phyloP scores from a whole-genome alignment of 2,888 invertebrate genomes.

The Cataglyphis albicans region DNA sequence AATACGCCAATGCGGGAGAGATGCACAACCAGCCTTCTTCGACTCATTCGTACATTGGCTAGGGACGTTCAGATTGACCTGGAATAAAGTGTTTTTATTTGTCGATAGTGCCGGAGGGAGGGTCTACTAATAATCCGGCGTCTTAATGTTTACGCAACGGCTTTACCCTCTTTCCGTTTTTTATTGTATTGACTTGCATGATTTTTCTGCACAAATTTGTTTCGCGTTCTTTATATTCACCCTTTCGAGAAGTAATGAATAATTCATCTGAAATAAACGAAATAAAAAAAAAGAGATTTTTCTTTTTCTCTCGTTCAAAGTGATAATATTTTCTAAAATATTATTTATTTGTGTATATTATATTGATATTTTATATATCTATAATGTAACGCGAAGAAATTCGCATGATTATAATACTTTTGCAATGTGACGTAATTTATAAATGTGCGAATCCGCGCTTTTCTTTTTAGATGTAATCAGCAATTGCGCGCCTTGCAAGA shows the following conservation, averaged over 20 bases:
- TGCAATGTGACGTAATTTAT: neutral
- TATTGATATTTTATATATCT: neutral
- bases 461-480: conserved; percentile 89
- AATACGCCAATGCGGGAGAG: conserved; percentile 59
- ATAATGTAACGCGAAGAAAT: neutral
- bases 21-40: conserved; percentile 44
- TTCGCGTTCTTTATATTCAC: conserved; percentile 48
- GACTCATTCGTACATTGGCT: conserved; percentile 67
- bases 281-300: neutral
- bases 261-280: conserved; percentile 34
- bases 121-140: conserved; percentile 78
- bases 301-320: neutral
- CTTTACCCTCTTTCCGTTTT: conserved; percentile 73
- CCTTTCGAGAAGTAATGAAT: conserved; percentile 48
- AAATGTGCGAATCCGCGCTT: conserved; percentile 22
- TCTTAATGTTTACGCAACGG: conserved; percentile 75
- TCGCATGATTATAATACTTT: neutral
- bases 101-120: conserved; percentile 72
- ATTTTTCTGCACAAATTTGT: conserved; percentile 67
- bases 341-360: neutral
- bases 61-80: conserved; percentile 74
- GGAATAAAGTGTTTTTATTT: conserved; percentile 82
- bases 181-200: conserved; percentile 71
- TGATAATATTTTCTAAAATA: neutral
- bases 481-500: conserved; percentile 91